phyloP scores from a whole-genome alignment of 2,113 vertebrate genomes.

The Dendropsophus ebraccatus region DNA sequence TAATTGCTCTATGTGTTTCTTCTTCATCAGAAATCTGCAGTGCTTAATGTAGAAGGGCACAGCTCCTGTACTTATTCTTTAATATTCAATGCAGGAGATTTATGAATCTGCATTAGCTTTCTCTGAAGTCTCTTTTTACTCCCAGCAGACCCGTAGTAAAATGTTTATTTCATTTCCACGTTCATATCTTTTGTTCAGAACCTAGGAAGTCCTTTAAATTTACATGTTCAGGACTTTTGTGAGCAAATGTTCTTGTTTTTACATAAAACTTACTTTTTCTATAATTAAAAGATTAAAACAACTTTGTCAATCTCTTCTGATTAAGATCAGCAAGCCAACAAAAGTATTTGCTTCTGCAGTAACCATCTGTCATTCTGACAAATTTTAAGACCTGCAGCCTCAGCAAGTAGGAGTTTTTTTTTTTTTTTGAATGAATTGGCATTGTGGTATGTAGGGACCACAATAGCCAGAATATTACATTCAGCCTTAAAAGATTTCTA shows the following conservation, averaged over 20 bases:
- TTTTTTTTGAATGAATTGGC: slow-evolving; percentile 60
- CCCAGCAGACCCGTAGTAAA: slow-evolving; percentile 2
- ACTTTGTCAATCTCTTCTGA: slow-evolving; percentile 53
- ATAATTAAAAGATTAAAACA: slow-evolving; percentile 61
- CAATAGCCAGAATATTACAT: slow-evolving; percentile 13
- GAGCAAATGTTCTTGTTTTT: not conserved
- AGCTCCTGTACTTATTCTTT: not conserved
- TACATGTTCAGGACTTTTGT: slow-evolving; percentile 24
- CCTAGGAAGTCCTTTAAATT: slow-evolving; percentile 21
- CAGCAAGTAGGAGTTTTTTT: slow-evolving; percentile 63
- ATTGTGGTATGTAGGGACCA: slow-evolving; percentile 12
- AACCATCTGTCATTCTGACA: slow-evolving; percentile 66
- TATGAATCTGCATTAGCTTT: slow-evolving; percentile 39
- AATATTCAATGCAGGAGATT: slow-evolving; percentile 31
- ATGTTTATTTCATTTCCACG: slow-evolving; percentile 19
- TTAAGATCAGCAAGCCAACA: slow-evolving; percentile 61
- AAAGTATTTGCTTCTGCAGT: slow-evolving; percentile 62
- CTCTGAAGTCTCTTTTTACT: slow-evolving; percentile 17
- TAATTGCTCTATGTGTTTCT: not conserved
- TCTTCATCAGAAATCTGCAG: not conserved
- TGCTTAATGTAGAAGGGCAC: not conserved
- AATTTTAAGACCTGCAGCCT: slow-evolving; percentile 64
- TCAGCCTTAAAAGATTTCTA: slow-evolving; percentile 4
- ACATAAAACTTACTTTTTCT: slow-evolving; percentile 20
- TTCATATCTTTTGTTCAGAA: slow-evolving; percentile 16